Base-by-base conservation (phyloP, 1,140 invertebrate species). In the Caenorhabditis remanei region DNA sequence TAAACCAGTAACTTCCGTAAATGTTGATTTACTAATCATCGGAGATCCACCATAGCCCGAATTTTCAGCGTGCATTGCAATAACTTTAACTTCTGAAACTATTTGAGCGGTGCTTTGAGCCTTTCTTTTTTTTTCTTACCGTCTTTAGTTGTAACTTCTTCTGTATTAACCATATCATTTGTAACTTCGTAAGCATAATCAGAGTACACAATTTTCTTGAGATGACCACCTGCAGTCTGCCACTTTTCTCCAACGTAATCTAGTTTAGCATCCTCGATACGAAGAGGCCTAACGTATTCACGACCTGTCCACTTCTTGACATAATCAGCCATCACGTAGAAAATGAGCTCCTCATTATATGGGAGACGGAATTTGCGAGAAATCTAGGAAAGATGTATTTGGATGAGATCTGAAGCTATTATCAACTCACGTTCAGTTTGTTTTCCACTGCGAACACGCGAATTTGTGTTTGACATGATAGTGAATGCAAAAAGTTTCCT, bases 291-390 rank as follows among this genome's bases (percentile, higher is more conserved):
- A 7, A 90, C 50, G 53, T 90, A 90, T 41, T 95, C 95, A 87
- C 95, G 95, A 0, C 97, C 97, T 46, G 97, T 94, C 19, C 98
- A 93, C 71, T 96, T 96, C 90, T 96, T 95, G 5, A 99, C 96
- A 93, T 99, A 98, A 53, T 96, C 94, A 90, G 97, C 97, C 55
- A 99, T 93, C 3, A 98, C 97, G 93, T 99, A 99, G 97, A 97
- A 99, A 40, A 98, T 93, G 95, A 99, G 98, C 94, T 99, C 97
- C 7, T 96, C 97, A 93, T 97, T 99, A 93, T 98, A 99, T 19
- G 97, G 97, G 93, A 98, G 99, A 0, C 97, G 95, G 93, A 98
- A 99, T 94, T 98, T 98, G 90, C 97, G 96, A 3, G 97, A 97
- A 48, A 99, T 96, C 95, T 96, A 93, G 16, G 92, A 91, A 8